These are phyloP conservation scores for Lordiphosa stackelbergi DNA, from an alignment of 1,140 invertebrate species.

Conservation along the genomic window DNA sequence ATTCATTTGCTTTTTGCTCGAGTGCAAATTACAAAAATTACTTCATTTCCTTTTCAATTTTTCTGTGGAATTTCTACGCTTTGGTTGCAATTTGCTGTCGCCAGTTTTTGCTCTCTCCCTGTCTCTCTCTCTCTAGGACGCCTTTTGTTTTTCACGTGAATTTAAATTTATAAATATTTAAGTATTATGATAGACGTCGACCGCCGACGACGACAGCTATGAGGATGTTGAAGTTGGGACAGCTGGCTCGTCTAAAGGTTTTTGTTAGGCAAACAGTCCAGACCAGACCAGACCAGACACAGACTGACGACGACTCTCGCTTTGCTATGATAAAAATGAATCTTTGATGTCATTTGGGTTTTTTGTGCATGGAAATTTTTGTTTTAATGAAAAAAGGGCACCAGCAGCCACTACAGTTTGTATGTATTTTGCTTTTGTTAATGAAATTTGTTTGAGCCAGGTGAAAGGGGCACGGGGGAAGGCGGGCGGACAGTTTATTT, in stretches of 20 bases:
- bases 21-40: constrained; percentile 72
- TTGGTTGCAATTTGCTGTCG: constrained; percentile 33
- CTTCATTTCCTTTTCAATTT: constrained; percentile 70
- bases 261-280: constrained; percentile 42
- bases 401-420: constrained; percentile 28
- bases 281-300: constrained; percentile 18
- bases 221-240: constrained; percentile 18
- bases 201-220: no score
- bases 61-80: constrained; percentile 54
- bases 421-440: constrained; percentile 47
- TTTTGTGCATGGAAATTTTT: constrained; percentile 56
- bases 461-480: background rate
- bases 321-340: constrained; percentile 64
- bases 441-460: constrained; percentile 53
- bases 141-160: constrained; percentile 69
- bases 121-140: constrained; percentile 19
- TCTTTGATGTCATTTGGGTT: constrained; percentile 73
- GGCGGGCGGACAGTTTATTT: constrained; percentile 42
- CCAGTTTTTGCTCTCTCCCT: constrained; percentile 8
- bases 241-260: constrained; percentile 35
- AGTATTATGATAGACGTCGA: constrained; percentile 60
- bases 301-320: constrained; percentile 6
- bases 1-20: constrained; percentile 71
- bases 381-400: constrained; percentile 61
- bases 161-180: constrained; percentile 74